Evolutionary conservation across 2,888 invertebrate species (phyloP).

Genomic region (Drosophila macrospina): DNA sequence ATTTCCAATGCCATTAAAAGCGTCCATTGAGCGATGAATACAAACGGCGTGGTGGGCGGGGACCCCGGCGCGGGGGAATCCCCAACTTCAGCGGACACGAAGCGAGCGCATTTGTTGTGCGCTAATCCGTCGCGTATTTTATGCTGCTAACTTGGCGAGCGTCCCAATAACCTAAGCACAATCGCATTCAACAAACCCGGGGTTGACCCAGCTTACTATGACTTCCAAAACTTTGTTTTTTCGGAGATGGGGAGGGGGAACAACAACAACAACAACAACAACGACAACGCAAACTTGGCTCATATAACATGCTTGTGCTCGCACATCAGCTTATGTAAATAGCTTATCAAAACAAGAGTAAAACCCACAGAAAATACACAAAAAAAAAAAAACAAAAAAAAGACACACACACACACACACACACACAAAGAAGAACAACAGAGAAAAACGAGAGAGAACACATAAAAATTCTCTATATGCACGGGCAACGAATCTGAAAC

Average conservation of each 20-base stretch:
- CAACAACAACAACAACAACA: slow-evolving; percentile 11
- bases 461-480: slow-evolving; percentile 17
- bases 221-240: slow-evolving; percentile 51
- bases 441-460: slow-evolving; percentile 2
- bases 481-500: background rate
- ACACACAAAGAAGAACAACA: too few species aligned
- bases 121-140: slow-evolving; percentile 77
- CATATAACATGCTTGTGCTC: slow-evolving; percentile 54
- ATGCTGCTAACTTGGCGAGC: slow-evolving; percentile 60
- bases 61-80: too few species aligned
- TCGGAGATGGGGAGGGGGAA: too few species aligned
- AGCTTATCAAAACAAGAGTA: slow-evolving; percentile 64
- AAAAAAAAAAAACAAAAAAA: background rate
- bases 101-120: slow-evolving; percentile 56
- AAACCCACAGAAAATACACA: slow-evolving; percentile 36
- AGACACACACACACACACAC: too few species aligned
- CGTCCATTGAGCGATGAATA: slow-evolving; percentile 66
- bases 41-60: slow-evolving; percentile 38
- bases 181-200: slow-evolving; percentile 27
- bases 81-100: background rate
- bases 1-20: slow-evolving; percentile 79
- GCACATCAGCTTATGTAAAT: slow-evolving; percentile 74
- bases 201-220: slow-evolving; percentile 55
- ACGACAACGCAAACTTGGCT: slow-evolving; percentile 55
- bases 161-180: slow-evolving; percentile 38